Percentiles rank a stretch among this genome's conserved stretches.
Evolutionary conservation across 2,797 vertebrate species (phyloP).

Genomic region (Graptemys geographica): DNA sequence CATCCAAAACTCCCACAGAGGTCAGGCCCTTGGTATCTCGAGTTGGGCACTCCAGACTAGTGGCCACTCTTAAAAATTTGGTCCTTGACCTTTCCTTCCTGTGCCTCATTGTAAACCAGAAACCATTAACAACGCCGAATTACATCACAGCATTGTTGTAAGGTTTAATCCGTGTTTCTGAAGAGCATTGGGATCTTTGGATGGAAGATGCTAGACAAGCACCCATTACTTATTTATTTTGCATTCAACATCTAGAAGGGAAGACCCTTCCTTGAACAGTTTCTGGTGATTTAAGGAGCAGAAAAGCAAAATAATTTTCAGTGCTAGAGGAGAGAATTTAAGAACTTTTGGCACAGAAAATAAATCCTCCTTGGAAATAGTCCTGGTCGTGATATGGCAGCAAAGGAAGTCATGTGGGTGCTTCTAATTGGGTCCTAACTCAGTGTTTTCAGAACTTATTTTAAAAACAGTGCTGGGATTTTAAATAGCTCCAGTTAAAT

Average conservation of each 20-base stretch:
- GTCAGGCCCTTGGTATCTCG: neutral
- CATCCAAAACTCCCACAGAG: neutral
- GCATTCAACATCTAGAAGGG: neutral
- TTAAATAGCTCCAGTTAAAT: neutral
- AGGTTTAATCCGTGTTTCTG: neutral
- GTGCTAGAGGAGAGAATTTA: neutral
- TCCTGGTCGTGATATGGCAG: fast-evolving
- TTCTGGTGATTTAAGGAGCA: neutral
- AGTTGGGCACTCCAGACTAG: neutral
- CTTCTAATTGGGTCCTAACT: neutral
- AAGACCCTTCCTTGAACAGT: neutral
- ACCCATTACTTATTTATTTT: fast-evolving
- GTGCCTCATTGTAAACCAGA: neutral
- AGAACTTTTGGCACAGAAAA: neutral
- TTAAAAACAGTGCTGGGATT: constrained; percentile 1
- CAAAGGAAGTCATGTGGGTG: fast-evolving
- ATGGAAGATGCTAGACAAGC: neutral
- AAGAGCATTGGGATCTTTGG: neutral
- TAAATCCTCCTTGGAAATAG: fast-evolving
- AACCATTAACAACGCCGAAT: neutral
- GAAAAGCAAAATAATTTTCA: neutral
- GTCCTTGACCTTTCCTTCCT: neutral
- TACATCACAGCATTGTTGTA: fast-evolving
- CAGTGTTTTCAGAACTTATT: neutral
- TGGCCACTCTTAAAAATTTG: fast-evolving